A percentile compares a stretch with the other conserved stretches of the same genome.
Evolutionary conservation across 2,888 invertebrate species (phyloP).

Genomic region (Hypomecis atomaria): DNA sequence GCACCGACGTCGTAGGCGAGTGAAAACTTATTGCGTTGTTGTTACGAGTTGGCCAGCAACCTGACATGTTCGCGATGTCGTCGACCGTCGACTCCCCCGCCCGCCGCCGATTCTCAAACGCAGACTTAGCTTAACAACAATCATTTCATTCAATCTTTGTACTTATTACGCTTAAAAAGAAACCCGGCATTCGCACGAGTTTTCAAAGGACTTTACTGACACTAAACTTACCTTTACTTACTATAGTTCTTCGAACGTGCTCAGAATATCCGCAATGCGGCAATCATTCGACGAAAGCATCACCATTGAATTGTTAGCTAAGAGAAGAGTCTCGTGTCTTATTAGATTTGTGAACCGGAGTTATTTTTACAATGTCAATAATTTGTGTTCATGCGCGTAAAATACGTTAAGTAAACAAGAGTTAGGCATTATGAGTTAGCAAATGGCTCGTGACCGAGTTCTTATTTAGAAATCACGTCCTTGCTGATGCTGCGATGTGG

Average conservation of each 20-base stretch:
- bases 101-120: neutral
- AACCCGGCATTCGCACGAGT: neutral
- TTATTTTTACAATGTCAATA: constrained; percentile 8
- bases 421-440: constrained; percentile 8
- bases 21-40: constrained; percentile 5
- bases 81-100: neutral
- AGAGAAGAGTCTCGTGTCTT: too few species aligned
- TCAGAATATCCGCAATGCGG: constrained; percentile 13
- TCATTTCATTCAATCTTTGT: neutral
- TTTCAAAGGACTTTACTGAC: neutral
- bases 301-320: neutral
- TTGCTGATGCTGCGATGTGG: neutral
- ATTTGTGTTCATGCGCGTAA: constrained; percentile 2
- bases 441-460: constrained; percentile 19
- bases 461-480: constrained; percentile 18
- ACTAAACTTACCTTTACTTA: neutral
- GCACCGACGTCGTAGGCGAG: neutral
- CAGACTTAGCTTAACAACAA: neutral
- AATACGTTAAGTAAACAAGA: constrained; percentile 16
- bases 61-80: constrained; percentile 5
- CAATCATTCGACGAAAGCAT: neutral
- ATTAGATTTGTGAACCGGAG: neutral
- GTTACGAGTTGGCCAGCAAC: constrained; percentile 1
- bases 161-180: neutral
- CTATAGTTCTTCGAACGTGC: constrained; percentile 3